Evolutionary conservation across 2,888 invertebrate species (phyloP), one percentile per base, ranked within the genome.

Genomic region (Orchestes rusci): DNA sequence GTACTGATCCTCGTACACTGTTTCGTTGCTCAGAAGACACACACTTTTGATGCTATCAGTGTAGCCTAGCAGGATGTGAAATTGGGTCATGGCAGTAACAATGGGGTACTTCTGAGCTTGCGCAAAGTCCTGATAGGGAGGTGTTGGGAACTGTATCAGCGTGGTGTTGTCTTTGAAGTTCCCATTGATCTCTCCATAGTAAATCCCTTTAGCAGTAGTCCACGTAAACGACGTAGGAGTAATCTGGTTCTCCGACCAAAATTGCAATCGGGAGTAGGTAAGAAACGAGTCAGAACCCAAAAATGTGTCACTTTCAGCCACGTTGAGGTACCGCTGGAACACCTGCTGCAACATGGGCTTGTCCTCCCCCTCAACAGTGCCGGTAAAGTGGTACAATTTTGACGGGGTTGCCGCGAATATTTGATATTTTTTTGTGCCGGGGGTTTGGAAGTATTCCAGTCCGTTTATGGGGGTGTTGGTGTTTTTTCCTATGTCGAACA

Each of bases 331-430:
- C 56, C 77, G 72, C 57, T 80, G 83, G 64, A 93, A 92, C 34
- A 93, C 76, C 31, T 83, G 81, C 56, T 83, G 80, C 5, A 91
- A 74, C 48, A 88, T 74, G 0, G 87, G 85, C 50, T 86, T 84
- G 40, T 91, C 91, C 10, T 90, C 85, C 0, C 75, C 68, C 48
- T 79, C 79, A 0, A 82, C 75, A 39, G 81, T 76, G 2, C 92
- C 93, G 50, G 85, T 78, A 62, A 93, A 95, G 66, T 90, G 89
- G 69, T 93, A 94, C 33, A 96, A 70, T 42, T 88, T 76, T 35
- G 81, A 83, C 1, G 85, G 79, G 3, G 94, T 91, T 1, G 91
- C 84, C 2, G 84, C 86, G 52, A 94, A 78, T 27, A 95, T 80
- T 41, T 86, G 80, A 66, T 85, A 92, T 59, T 80, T 82, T 50